Evolutionary conservation across 1,140 invertebrate species (phyloP), one percentile per base, ranked within the genome.

Genomic region (Brachionus angularis): DNA sequence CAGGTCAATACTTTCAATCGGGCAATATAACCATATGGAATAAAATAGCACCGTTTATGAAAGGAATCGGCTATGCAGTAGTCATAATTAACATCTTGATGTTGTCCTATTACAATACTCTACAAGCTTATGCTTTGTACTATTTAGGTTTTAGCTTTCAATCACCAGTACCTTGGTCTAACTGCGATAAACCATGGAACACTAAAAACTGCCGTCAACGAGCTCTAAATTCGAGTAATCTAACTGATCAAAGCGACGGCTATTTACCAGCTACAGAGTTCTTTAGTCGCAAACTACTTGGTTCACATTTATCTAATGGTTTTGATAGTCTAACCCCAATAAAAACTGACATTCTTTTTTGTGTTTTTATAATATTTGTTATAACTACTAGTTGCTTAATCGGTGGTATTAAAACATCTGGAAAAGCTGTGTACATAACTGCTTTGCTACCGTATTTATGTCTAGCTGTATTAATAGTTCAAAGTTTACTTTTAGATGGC

Each of bases 381-480:
- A 31, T 72, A 25, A 49, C 34, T 23, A 52, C 36, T n/a, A 12
- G 53, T 14, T 47, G 36, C 18, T 12, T 72, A 14, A 4, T 61
- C 2, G 50, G 50, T 39, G 71, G 71, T 4, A 52, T 62, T 29
- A 72, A 62, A 34, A 62, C 53, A 16, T 46, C 55, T 18, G 71
- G 71, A 4, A 72, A 72, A 52, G 52, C 79, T 8, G 78, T 80
- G 75, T 81, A 80, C 61, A 76, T 82, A 53, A 84, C 83, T 2
- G 84, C 83, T 3, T 81, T 81, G 4, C 79, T 81, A 70, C 83
- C 84, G 1, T 84, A 84, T 73, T 73, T 84, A 5, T 76, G 84
- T 71, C 79, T 84, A 73, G 77, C 83, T 47, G 78, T 81, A 27
- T 74, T 84, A 36, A 76, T 84, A 5, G 76, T 84, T 18, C 76